phyloP scores from a whole-genome alignment of 2,888 invertebrate species.

The Leuctra nigra region DNA sequence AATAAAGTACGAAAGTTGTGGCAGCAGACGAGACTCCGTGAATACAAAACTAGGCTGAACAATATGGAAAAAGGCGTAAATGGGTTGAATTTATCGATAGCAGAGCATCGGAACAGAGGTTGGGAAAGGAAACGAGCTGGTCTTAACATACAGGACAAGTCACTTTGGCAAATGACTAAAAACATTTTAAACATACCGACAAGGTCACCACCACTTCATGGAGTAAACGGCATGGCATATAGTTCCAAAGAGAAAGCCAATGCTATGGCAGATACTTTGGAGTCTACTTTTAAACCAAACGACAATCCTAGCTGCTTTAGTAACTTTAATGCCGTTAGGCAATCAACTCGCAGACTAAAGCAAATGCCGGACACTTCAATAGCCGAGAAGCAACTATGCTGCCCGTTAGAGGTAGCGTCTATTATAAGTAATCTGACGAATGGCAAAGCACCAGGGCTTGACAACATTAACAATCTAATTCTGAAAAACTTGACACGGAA shows the following conservation, averaged over 20 bases:
- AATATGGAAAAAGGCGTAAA: neutral
- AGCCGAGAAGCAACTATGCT: no score
- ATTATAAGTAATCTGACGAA: neutral
- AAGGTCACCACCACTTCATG: neutral
- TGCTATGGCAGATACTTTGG: neutral
- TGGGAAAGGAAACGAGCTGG: neutral
- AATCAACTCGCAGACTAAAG: no score
- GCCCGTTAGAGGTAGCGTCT: no score
- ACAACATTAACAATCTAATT: constrained; percentile 17
- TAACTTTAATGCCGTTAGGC: neutral
- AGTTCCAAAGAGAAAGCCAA: constrained; percentile 7
- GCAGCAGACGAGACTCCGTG: neutral
- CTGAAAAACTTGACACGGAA: constrained; percentile 29
- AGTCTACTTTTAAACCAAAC: neutral
- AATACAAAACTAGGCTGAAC: neutral
- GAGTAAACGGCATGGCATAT: neutral
- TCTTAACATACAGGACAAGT: neutral
- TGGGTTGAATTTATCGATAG: neutral
- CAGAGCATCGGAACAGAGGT: neutral
- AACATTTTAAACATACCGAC: neutral
- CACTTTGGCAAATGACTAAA: neutral
- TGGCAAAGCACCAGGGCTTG: neutral
- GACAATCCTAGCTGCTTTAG: neutral
- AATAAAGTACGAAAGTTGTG: neutral
- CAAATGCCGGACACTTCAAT: neutral